A percentile compares a stretch with the other conserved stretches of the same genome.
phyloP scores from a whole-genome alignment of 2,888 invertebrate species.

The Blera fallax region DNA sequence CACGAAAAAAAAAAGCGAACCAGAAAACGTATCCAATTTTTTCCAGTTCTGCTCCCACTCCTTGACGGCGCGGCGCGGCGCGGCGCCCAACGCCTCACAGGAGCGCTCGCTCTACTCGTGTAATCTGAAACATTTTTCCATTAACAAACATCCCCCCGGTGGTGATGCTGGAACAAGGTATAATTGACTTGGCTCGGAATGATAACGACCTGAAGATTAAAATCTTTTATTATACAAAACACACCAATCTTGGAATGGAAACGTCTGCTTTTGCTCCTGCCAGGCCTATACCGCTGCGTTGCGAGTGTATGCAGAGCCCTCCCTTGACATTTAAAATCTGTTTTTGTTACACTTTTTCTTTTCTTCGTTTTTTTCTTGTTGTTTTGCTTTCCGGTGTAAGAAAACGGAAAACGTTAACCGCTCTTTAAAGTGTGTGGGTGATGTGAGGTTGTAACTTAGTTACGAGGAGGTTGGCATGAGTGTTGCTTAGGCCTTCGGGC shows the following conservation, averaged over 20 bases:
- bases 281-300: neutral
- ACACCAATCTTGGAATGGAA: slow-evolving; percentile 58
- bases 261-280: slow-evolving; percentile 53
- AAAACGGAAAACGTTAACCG: slow-evolving; percentile 34
- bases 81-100: neutral
- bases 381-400: slow-evolving; percentile 17
- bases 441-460: slow-evolving; percentile 43
- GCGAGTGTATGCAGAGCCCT: neutral
- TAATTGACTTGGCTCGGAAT: slow-evolving; percentile 70
- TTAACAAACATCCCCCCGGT: slow-evolving; percentile 65
- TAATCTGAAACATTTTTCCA: slow-evolving; percentile 66
- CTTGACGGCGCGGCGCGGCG: neutral
- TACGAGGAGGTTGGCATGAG: slow-evolving; percentile 32
- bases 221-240: slow-evolving; percentile 67
- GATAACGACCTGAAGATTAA: slow-evolving; percentile 69
- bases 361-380: neutral
- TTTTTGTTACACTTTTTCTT: slow-evolving; percentile 41
- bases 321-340: slow-evolving; percentile 58
- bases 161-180: slow-evolving; percentile 61
- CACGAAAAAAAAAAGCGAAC: neutral
- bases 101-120: slow-evolving; percentile 4
- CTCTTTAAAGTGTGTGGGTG: slow-evolving; percentile 31
- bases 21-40: slow-evolving; percentile 26
- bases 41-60: neutral
- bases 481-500: slow-evolving; percentile 20